Conservation (phyloP, 1,140 invertebrate species). For the Cardiocondyla obscurior region DNA sequence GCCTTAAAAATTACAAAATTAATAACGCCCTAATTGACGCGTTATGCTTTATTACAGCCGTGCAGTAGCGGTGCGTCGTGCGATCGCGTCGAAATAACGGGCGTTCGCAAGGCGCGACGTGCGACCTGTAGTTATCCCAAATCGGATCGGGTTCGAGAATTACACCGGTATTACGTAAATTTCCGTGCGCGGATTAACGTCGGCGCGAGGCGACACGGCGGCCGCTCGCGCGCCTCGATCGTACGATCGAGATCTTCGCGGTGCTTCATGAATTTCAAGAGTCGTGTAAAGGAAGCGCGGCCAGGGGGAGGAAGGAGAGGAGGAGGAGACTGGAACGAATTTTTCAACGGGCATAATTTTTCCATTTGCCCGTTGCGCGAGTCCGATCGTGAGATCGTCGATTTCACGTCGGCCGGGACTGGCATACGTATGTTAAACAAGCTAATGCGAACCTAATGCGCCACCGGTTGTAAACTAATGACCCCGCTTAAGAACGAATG, state of each 20-base stretch:
- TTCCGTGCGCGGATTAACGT: conserved; percentile 17
- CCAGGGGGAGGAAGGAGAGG: background rate
- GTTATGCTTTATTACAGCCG: conserved; percentile 9
- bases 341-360: conserved; percentile 66
- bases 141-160: conserved; percentile 34
- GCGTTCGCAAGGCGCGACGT: background rate
- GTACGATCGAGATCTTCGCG: conserved; percentile 55
- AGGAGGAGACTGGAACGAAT: conserved; percentile 27
- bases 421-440: conserved; percentile 66
- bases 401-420: conserved; percentile 24
- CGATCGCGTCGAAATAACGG: background rate
- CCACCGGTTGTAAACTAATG: conserved; percentile 66
- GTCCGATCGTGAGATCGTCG: conserved; percentile 78
- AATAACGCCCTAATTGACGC: conserved; percentile 21
- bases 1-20: conserved; percentile 4
- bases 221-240: conserved; percentile 9
- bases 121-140: conserved; percentile 47
- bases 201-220: conserved; percentile 14
- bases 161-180: conserved; percentile 49
- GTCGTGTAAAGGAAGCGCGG: background rate
- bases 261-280: conserved; percentile 61
- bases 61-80: background rate
- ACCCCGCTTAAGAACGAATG: conserved; percentile 54
- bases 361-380: conserved; percentile 77
- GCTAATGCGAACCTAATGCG: conserved; percentile 70